Base-by-base conservation (phyloP, 2,888 invertebrate species). In the Folsomia manolachei region DNA sequence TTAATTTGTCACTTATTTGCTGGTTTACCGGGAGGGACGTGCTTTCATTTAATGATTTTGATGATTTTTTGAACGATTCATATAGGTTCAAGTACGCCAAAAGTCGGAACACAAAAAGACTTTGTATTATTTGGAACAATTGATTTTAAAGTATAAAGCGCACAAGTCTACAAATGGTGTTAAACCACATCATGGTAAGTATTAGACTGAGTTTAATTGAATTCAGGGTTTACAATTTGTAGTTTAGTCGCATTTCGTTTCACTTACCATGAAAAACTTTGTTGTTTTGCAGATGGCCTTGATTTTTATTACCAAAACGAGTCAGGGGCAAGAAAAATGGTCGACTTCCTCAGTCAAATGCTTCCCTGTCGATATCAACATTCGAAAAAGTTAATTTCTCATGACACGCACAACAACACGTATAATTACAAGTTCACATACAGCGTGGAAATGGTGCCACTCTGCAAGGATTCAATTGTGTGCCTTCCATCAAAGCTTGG, bases 341-440 rank as follows among this genome's bases (percentile, higher is more conserved):
- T 97, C 0, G 97, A 98, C 82, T 99, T 99, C 83, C 85, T 99
- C 11, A 87, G 88, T 74, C 88, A 93, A 2, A 91, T 95, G 79
- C 88, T 98, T 70, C 99, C 99, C 0, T 91, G 93, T 81, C 91
- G 92, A 82, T 90, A 90, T 82, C 90, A 91, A 80, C 91, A 93
- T 82, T 95, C 97, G 0, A 97, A 98, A 84, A 95, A 96, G 82
- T 87, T 98, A 56, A 92, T 98, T 81, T 97, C 98, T 0, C 98
- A 98, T 82, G 99, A 99, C 84, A 92, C 95, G 71, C 96, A 95
- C 84, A 97, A 94, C 84, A 99, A 99, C 83, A 88, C 90, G 18
- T 97, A 93, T 85, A 97, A 97, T 84, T 98, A 97, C 85, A 99
- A 99, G 85, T 93, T 92, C 83, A 93, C 96, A 4, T 94, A 88